Evolutionary conservation across 2,888 invertebrate species (phyloP), one percentile per base, ranked within the genome.

Genomic region (Nomada ruficornis): DNA sequence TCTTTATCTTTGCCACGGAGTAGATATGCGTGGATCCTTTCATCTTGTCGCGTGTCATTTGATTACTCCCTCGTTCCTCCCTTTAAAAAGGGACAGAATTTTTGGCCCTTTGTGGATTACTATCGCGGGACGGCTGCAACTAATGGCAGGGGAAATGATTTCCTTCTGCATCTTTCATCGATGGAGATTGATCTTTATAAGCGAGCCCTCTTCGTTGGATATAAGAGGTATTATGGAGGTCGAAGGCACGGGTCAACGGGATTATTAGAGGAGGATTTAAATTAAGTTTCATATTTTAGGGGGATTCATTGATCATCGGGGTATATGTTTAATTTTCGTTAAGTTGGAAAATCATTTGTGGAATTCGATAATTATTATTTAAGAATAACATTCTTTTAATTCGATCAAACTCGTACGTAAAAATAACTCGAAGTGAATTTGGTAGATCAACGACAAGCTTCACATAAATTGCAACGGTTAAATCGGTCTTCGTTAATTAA

Each of bases 31-130:
- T 26, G 42, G 44, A 36, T 55, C 63, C 80, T 84, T 80, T 84
- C 83, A 80, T 84, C 74, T 74, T 67, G 50, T 29, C 63, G 23
- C 68, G 26, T 77, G 52, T 83, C 74, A 84, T 84, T 80, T 64
- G 70, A 84, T 84, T 84, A 77, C 60, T 42, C 18, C n/a, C 42
- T 15, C 20, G 26, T 59, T 64, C 52, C 26, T 69, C 55, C 20
- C 20, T 57, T 62, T 2, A n/a, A 29, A 47, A 47, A 29, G 26
- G 18, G 44, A 4, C 26, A 62, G 15, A 29, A 20, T 29, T n/a
- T 44, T 42, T n/a, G n/a, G 36, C 52, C n/a, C 68, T 59, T 73
- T 69, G 55, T 57, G 44, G 26, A 47, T 55, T 26, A 44, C 9
- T 42, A 55, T 20, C 4, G 26, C 4, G 36, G 36, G 18, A 59